Evolutionary conservation across 2,888 invertebrate species (phyloP).

Genomic region (Chironomus riparius): DNA sequence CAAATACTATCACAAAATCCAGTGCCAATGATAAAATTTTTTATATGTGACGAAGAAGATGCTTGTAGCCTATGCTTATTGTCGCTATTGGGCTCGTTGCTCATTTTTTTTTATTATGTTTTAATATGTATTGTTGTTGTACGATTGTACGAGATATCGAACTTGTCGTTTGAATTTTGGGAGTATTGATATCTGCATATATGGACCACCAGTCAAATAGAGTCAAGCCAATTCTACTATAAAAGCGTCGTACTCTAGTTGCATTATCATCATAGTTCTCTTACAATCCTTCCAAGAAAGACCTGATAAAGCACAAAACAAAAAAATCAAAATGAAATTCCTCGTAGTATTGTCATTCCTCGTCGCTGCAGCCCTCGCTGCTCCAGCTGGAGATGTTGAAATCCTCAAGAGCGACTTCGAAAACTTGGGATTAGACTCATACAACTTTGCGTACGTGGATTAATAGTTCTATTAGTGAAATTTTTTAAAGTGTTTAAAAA

Average conservation of each 20-base stretch:
- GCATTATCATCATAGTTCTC: conserved; percentile 23
- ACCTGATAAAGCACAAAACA: conserved; percentile 28
- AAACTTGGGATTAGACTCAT: conserved; percentile 47
- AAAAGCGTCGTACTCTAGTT: conserved; percentile 6
- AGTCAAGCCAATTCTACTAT: conserved; percentile 4
- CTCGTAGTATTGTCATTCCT: conserved; percentile 36
- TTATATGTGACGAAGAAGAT: not conserved
- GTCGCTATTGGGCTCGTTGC: not conserved
- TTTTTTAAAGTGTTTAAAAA: not conserved
- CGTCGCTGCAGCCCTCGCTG: conserved; percentile 35
- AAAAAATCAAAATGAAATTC: conserved; percentile 37
- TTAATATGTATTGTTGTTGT: conserved; percentile 14
- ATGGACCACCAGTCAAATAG: not conserved
- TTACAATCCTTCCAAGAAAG: conserved; percentile 12
- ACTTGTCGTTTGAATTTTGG: not conserved
- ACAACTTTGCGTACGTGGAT: conserved; percentile 45
- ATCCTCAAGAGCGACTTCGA: conserved; percentile 37
- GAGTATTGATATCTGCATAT: conserved; percentile 18
- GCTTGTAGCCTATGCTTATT: not conserved
- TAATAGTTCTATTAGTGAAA: not conserved
- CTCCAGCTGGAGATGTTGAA: conserved; percentile 30
- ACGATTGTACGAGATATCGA: not conserved
- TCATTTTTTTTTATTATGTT: not conserved
- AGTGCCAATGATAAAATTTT: not conserved
- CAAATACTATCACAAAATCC: not conserved